phyloP scores from a whole-genome alignment of 2,888 invertebrate genomes.

The Masnerella sp. region DNA sequence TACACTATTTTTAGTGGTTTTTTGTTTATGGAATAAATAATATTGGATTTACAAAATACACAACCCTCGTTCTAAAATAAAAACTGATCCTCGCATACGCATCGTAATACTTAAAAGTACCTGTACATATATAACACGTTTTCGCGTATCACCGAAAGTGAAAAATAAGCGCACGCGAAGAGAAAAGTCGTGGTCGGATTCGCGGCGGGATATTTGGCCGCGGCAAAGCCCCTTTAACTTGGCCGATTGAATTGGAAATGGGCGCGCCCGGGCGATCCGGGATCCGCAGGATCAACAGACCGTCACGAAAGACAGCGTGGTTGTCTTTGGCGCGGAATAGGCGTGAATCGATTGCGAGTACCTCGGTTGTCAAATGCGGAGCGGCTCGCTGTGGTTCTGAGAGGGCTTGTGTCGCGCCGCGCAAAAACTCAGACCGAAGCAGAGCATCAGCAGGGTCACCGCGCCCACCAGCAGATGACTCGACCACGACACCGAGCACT shows the following conservation, averaged over 20 bases:
- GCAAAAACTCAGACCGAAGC: slow-evolving; percentile 81
- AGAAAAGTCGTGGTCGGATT: too few relatives aligned
- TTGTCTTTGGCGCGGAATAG: slow-evolving; percentile 70
- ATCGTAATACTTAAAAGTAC: too few relatives aligned
- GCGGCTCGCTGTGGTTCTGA: slow-evolving; percentile 68
- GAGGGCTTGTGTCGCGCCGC: slow-evolving; percentile 80
- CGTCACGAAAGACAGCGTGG: slow-evolving; percentile 72
- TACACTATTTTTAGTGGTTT: too few relatives aligned
- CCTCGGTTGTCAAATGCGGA: slow-evolving; percentile 75
- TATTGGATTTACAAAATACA: too few relatives aligned
- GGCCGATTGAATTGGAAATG: slow-evolving; percentile 46
- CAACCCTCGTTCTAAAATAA: too few relatives aligned
- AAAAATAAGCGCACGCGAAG: too few relatives aligned
- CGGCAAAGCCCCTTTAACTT: slow-evolving; percentile 52
- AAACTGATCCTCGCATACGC: too few relatives aligned
- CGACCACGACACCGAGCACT: slow-evolving; percentile 81
- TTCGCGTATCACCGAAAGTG: too few relatives aligned
- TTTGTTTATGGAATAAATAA: too few relatives aligned
- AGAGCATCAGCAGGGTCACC: slow-evolving; percentile 79
- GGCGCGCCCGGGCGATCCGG: slow-evolving; percentile 40
- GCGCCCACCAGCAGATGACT: slow-evolving; percentile 79
- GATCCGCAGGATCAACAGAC: slow-evolving; percentile 70
- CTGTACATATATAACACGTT: too few relatives aligned
- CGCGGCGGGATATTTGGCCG: too few relatives aligned
- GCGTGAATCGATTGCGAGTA: slow-evolving; percentile 73